These are phyloP conservation scores for Aix galericulata DNA, from an alignment of 2,113 vertebrate genomes.

Conservation along the genomic window DNA sequence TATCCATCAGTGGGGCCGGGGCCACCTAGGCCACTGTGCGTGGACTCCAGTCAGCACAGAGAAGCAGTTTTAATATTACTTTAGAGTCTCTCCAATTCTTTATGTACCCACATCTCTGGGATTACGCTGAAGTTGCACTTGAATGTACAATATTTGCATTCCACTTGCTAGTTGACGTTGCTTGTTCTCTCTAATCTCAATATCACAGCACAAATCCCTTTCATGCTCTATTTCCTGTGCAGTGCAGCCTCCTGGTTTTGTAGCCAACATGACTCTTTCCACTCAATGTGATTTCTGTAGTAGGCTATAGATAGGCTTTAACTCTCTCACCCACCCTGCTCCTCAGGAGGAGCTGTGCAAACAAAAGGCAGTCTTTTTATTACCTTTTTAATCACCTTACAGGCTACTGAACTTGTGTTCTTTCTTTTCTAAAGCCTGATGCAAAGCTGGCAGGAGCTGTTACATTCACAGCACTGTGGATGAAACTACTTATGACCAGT, in stretches of 20 bases:
- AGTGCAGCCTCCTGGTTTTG: constrained; percentile 29
- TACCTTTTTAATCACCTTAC: neutral
- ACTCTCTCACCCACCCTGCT: neutral
- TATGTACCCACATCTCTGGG: neutral
- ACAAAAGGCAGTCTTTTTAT: neutral
- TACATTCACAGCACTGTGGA: neutral
- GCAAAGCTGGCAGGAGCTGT: neutral
- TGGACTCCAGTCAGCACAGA: neutral
- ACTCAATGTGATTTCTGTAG: constrained; percentile 19
- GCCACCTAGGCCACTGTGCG: neutral
- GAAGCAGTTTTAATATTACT: neutral
- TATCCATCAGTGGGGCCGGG: neutral
- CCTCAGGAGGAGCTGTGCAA: neutral
- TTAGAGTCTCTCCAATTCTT: constrained; percentile 14
- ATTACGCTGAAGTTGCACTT: constrained; percentile 19
- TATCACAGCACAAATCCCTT: constrained; percentile 74
- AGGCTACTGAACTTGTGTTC: neutral
- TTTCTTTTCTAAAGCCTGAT: neutral
- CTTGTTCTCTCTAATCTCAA: constrained; percentile 68
- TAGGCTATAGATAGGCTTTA: neutral
- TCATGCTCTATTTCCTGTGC: constrained; percentile 71
- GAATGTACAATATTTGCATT: constrained; percentile 66
- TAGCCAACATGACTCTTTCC: constrained; percentile 57
- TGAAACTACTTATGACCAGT: neutral
- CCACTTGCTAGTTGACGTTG: constrained; percentile 58